Evolutionary conservation across 2,113 vertebrate genomes (phyloP).

Genomic region (Parus major): DNA sequence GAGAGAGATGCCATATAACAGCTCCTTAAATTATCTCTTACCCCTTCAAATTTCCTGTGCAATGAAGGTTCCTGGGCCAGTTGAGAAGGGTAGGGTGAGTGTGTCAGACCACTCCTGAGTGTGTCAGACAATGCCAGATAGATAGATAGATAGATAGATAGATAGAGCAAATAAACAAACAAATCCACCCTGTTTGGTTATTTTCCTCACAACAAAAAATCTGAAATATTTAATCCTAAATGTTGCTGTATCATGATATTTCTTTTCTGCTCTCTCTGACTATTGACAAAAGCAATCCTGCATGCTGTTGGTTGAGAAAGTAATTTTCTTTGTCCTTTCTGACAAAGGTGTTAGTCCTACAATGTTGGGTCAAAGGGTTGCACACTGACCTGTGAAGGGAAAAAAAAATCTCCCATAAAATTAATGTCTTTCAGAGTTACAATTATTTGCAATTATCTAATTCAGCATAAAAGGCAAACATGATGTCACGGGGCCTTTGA

Average conservation of each 20-base stretch:
- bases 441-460: constrained; percentile 62
- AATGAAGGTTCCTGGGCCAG: neutral
- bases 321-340: constrained; percentile 22
- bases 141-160: neutral
- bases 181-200: rapidly evolving
- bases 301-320: neutral
- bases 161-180: neutral
- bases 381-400: neutral
- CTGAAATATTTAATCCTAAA: neutral
- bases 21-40: neutral
- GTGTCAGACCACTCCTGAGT: too few species aligned
- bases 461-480: constrained; percentile 55
- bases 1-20: neutral
- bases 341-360: constrained; percentile 25
- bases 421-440: constrained; percentile 46
- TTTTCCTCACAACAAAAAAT: neutral
- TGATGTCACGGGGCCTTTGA: constrained; percentile 48
- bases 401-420: constrained; percentile 2
- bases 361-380: constrained; percentile 42
- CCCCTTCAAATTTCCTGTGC: neutral
- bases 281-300: neutral
- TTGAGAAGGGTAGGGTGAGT: rapidly evolving
- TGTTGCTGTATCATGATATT: neutral
- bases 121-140: neutral
- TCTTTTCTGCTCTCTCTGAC: neutral